These are phyloP conservation scores for Orchesella cincta DNA, from an alignment of 1,140 invertebrate genomes.

Conservation along the genomic window DNA sequence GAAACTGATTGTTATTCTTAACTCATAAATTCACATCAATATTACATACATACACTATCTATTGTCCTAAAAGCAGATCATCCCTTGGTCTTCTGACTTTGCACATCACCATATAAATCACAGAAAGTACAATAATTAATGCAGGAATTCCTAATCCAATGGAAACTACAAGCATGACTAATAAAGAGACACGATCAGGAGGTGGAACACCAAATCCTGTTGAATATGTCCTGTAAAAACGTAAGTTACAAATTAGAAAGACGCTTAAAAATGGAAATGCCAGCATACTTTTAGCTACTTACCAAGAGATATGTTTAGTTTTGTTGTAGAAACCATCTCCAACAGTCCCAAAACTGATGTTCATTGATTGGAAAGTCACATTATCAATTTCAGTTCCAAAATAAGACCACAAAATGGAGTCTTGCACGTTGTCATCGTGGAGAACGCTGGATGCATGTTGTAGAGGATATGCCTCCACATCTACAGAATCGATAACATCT, in stretches of 20 bases:
- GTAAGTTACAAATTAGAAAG: background rate
- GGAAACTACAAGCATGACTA: constrained; percentile 42
- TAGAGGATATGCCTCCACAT: constrained; percentile 39
- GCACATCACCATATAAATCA: constrained; percentile 34
- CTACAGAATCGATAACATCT: constrained; percentile 45
- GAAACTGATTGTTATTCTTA: too few relatives aligned
- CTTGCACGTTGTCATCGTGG: constrained; percentile 20
- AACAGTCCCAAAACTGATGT: constrained; percentile 47
- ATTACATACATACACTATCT: too few relatives aligned
- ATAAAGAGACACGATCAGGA: constrained; percentile 38
- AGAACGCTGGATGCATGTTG: background rate
- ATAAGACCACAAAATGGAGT: constrained; percentile 33
- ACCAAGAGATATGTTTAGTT: constrained; percentile 43
- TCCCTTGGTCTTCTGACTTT: constrained; percentile 39
- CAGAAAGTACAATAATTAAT: constrained; percentile 41
- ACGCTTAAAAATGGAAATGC: background rate
- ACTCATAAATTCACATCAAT: too few relatives aligned
- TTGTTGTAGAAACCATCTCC: constrained; percentile 48
- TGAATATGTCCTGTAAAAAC: constrained; percentile 39
- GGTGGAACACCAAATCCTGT: constrained; percentile 46
- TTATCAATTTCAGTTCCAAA: constrained; percentile 37
- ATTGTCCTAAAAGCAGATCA: constrained; percentile 23
- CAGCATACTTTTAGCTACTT: constrained; percentile 4
- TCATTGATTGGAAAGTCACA: constrained; percentile 34
- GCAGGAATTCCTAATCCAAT: constrained; percentile 49